These are phyloP conservation scores for Scytalopus superciliaris DNA, from an alignment of 2,113 vertebrate genomes.

Conservation along the genomic window DNA sequence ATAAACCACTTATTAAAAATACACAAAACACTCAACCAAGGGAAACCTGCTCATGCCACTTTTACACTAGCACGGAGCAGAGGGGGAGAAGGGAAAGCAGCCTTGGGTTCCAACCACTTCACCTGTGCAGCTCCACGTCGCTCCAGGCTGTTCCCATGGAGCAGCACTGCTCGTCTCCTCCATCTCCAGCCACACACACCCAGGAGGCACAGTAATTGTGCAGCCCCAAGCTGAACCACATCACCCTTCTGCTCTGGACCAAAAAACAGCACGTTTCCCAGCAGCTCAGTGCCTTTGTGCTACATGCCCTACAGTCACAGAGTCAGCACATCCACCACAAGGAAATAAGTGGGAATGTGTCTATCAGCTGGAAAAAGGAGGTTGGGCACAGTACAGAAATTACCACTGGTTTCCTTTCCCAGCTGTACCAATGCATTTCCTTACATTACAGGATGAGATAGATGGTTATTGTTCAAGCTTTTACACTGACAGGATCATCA, in stretches of 20 bases:
- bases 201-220: fast-evolving
- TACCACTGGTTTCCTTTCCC: background rate
- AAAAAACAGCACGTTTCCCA: background rate
- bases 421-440: background rate
- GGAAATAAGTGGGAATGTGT: background rate
- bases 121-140: background rate
- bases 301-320: background rate
- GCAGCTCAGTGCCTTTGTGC: background rate
- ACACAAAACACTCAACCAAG: background rate
- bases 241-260: background rate
- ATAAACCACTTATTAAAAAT: background rate
- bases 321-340: background rate
- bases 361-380: background rate
- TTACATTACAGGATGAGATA: background rate
- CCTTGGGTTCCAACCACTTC: background rate
- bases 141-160: background rate
- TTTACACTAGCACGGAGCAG: background rate
- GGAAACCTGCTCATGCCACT: background rate
- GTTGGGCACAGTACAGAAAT: background rate
- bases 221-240: background rate
- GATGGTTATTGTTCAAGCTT: background rate
- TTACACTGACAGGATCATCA: background rate
- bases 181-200: background rate
- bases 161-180: fast-evolving
- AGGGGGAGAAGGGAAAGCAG: background rate